These are phyloP conservation scores for Anisognathus igniventris DNA, from an alignment of 2,797 vertebrate species.

Conservation along the genomic window DNA sequence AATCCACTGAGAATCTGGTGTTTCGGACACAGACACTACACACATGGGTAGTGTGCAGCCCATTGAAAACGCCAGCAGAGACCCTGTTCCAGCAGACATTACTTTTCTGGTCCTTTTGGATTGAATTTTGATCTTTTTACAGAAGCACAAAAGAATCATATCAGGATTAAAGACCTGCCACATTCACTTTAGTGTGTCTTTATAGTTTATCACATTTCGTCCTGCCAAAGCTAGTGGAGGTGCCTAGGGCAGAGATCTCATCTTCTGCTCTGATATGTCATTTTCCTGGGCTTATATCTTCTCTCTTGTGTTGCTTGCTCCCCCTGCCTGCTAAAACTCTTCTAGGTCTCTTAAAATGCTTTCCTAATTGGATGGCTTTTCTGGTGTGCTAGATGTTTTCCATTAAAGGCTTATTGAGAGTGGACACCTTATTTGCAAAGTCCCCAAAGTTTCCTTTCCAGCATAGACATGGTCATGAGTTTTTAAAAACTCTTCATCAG, in stretches of 20 bases:
- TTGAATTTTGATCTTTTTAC: neutral
- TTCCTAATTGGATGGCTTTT: neutral
- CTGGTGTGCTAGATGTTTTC: neutral
- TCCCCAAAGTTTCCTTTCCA: neutral
- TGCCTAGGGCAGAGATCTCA: neutral
- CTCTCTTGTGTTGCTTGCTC: neutral
- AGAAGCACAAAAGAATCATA: neutral
- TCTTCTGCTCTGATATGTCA: neutral
- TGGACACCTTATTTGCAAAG: neutral
- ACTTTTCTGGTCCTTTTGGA: neutral
- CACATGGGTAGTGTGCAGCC: neutral
- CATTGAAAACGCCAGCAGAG: neutral
- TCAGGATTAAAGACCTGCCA: neutral
- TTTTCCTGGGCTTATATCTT: neutral
- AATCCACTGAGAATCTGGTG: neutral
- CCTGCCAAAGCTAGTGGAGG: neutral
- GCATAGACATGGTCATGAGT: neutral
- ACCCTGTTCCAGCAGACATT: neutral
- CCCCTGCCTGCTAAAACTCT: neutral
- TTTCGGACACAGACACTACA: neutral
- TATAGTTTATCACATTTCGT: neutral
- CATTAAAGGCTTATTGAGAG: neutral
- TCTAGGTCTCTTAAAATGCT: neutral
- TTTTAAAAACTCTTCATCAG: neutral
- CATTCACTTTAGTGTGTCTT: neutral